Evolutionary conservation across 2,797 vertebrate genomes (phyloP).

Genomic region (Propithecus perrieri): DNA sequence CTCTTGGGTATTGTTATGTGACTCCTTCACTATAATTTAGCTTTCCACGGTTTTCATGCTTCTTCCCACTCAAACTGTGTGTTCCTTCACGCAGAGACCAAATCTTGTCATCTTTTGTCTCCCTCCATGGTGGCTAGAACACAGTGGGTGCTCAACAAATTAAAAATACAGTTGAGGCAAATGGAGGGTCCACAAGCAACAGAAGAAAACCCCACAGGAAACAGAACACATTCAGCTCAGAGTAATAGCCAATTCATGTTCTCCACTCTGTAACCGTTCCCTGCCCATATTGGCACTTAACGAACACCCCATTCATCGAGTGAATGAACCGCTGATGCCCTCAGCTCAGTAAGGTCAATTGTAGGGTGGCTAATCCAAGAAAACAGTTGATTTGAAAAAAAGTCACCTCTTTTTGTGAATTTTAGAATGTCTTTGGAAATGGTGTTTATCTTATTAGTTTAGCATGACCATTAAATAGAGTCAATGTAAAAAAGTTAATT

Average conservation of each 20-base stretch:
- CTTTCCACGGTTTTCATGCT: not conserved
- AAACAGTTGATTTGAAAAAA: slow-evolving; percentile 8
- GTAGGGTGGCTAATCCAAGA: slow-evolving; percentile 34
- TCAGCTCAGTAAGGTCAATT: not conserved
- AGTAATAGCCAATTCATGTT: slow-evolving; percentile 20
- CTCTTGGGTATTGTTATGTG: not conserved
- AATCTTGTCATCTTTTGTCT: not conserved
- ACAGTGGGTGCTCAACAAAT: slow-evolving; percentile 44
- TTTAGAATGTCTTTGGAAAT: slow-evolving; percentile 37
- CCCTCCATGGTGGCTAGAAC: not conserved
- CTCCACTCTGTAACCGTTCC: not conserved
- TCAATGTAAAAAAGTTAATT: not conserved
- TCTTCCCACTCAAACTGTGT: not conserved
- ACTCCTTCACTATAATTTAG: not conserved
- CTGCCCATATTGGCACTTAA: not conserved
- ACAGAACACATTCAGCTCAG: not conserved
- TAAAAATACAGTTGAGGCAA: slow-evolving; percentile 47
- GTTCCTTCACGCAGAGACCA: not conserved
- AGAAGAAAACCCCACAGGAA: slow-evolving; percentile 49
- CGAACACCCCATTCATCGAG: slow-evolving; percentile 3
- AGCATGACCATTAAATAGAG: not conserved
- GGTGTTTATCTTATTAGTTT: slow-evolving; percentile 11
- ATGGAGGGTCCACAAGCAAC: slow-evolving; percentile 47
- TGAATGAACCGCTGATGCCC: not conserved
- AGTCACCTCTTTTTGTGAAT: slow-evolving; percentile 4